Percentiles rank a stretch among this genome's conserved stretches.
phyloP scores from a whole-genome alignment of 1,140 invertebrate genomes.

The Philotrypesis tridentata region DNA sequence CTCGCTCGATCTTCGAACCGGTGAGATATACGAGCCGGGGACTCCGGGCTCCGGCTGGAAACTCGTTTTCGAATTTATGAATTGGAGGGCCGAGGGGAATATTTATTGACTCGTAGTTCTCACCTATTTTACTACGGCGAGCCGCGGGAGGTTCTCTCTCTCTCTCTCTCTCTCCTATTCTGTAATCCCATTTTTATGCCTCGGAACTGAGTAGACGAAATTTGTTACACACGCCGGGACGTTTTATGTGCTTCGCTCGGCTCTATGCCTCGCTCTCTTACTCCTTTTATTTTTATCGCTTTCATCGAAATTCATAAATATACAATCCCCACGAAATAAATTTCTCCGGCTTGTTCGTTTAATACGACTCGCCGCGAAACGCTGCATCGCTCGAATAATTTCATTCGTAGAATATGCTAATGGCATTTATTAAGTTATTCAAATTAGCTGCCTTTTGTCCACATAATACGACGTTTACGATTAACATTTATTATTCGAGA shows the following conservation, averaged over 20 bases:
- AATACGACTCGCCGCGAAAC: background rate
- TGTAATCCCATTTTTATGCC: conserved; percentile 28
- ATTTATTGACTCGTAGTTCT: conserved; percentile 45
- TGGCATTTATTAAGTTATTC: conserved; percentile 28
- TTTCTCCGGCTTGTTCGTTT: background rate
- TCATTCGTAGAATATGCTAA: conserved; percentile 10
- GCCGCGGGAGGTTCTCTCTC: background rate
- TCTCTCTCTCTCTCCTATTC: conserved; percentile 10
- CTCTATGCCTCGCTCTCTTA: no score
- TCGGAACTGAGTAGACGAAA: conserved; percentile 19
- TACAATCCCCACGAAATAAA: conserved; percentile 32
- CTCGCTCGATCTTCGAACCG: background rate
- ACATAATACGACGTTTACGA: conserved; percentile 34
- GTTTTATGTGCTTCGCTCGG: background rate
- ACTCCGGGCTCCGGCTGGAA: conserved; percentile 19
- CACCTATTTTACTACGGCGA: conserved; percentile 25
- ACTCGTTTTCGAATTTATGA: conserved; percentile 38
- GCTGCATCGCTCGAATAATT: no score
- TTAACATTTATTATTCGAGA: background rate
- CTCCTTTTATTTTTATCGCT: conserved; percentile 30
- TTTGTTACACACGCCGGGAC: conserved; percentile 28
- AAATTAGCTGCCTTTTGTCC: background rate
- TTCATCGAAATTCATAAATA: conserved; percentile 22
- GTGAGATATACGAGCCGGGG: background rate
- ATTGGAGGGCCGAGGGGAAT: conserved; percentile 9